Base-by-base conservation (phyloP, 2,888 invertebrate genomes). In the Synanthedon myopaeformis region DNA sequence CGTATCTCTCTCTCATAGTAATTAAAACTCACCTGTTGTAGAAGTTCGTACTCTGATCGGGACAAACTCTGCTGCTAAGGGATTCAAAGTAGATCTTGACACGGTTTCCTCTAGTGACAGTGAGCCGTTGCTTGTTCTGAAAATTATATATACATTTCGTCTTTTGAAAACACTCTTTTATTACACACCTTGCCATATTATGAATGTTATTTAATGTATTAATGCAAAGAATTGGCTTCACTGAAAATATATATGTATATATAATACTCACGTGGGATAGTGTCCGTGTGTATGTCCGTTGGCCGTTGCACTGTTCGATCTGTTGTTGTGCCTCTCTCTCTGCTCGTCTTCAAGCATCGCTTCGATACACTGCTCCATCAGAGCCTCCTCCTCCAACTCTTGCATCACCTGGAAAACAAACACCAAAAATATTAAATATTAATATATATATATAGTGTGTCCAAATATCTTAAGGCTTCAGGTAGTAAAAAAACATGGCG, bases 291-390 rank as follows among this genome's bases (percentile, higher is more conserved):
- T 17, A 59, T 76, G 78, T 35, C 78, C 74, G 54, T 81, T 76
- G 28, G 70, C 60, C 3, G 64, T 62, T 1, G 66, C 69, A 54
- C 71, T 14, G 52, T 52, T 62, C 51, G 8, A 10, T 35, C 35
- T 35, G 10, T 35, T 35, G 35, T 35, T 35, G 60, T 73, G 70
- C 59, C 88, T 77, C 60, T 89, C 90, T 1, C 90, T 70, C 63
- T 90, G 85, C 63, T 94, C 94, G 64, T 94, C 94, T 58, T 93
- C 93, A 55, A 94, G 69, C 92, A 95, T 95, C 4, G 94, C 94
- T 67, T 95, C 94, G 62, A 95, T 91, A 72, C 95, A 96, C 72
- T 96, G 94, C 70, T 95, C 93, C 93, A 95, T 95, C 12, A 95
- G 75, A 11, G 94, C 95, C 67, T 96, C 95, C 67, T 96, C 96